Evolutionary conservation across 2,888 invertebrate genomes (phyloP).

Genomic region (Campoplex nolae): DNA sequence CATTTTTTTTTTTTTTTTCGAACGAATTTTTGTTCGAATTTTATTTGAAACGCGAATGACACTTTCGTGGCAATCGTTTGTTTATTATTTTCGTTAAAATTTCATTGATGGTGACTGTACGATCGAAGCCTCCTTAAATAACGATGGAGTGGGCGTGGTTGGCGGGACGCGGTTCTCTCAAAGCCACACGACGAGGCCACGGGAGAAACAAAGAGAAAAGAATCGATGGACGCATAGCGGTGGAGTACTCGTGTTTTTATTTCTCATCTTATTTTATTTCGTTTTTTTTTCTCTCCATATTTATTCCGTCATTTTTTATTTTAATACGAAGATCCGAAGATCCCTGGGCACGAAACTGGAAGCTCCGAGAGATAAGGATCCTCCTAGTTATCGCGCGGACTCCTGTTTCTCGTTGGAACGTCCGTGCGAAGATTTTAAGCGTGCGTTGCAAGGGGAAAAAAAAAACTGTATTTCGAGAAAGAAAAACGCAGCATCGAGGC

Average conservation of each 20-base stretch:
- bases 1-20: not conserved
- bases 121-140: constrained; percentile 74
- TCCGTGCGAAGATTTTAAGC: constrained; percentile 17
- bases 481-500: not conserved
- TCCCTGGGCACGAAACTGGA: constrained; percentile 79
- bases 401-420: constrained; percentile 76
- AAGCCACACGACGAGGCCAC: constrained; percentile 73
- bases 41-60: not conserved
- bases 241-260: constrained; percentile 10
- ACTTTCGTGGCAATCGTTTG: not conserved
- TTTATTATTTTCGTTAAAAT: not conserved
- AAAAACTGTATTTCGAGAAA: not conserved
- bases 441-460: not conserved
- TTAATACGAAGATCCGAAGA: constrained; percentile 15
- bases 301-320: constrained; percentile 12
- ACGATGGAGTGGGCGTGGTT: constrained; percentile 81
- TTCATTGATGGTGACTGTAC: constrained; percentile 22
- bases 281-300: not conserved
- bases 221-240: constrained; percentile 19
- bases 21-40: not conserved
- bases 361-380: constrained; percentile 82
- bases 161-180: constrained; percentile 80
- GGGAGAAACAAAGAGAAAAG: constrained; percentile 25
- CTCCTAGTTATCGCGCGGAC: constrained; percentile 82
- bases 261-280: constrained; percentile 11